These are phyloP conservation scores for Bos indicus DNA, from an alignment of 2,113 vertebrate genomes.

Conservation along the genomic window DNA sequence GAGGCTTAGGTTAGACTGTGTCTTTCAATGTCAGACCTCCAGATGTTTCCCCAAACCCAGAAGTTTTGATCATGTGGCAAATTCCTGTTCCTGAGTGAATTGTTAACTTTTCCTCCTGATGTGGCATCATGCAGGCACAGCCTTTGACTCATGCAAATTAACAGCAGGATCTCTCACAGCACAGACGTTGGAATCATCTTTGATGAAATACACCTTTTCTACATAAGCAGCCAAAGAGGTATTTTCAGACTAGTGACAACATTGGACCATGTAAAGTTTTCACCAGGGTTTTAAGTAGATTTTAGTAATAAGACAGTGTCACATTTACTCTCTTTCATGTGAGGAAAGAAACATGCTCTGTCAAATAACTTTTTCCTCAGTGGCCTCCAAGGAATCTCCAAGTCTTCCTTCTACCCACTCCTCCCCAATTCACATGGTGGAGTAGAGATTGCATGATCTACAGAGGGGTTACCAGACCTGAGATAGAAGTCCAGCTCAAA, in stretches of 20 bases:
- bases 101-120: neutral
- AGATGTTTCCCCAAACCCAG: slow-evolving; percentile 40
- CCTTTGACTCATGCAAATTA: neutral
- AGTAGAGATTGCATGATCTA: neutral
- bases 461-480: neutral
- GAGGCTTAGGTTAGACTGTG: neutral
- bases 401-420: neutral
- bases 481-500: neutral
- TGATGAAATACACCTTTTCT: neutral
- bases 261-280: neutral
- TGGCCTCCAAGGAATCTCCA: neutral
- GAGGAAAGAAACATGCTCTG: neutral
- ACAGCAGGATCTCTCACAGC: neutral
- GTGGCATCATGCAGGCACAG: neutral
- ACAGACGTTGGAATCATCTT: neutral
- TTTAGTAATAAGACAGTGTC: neutral
- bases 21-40: slow-evolving; percentile 23
- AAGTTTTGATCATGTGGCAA: neutral
- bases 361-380: neutral
- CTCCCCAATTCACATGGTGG: neutral
- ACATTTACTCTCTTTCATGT: neutral
- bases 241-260: neutral
- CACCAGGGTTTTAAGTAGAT: neutral
- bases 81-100: neutral
- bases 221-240: neutral